A percentile compares a stretch with the other conserved stretches of the same genome.
These are phyloP conservation scores for Syritta pipiens DNA, from an alignment of 2,888 invertebrate genomes.

Conservation along the genomic window DNA sequence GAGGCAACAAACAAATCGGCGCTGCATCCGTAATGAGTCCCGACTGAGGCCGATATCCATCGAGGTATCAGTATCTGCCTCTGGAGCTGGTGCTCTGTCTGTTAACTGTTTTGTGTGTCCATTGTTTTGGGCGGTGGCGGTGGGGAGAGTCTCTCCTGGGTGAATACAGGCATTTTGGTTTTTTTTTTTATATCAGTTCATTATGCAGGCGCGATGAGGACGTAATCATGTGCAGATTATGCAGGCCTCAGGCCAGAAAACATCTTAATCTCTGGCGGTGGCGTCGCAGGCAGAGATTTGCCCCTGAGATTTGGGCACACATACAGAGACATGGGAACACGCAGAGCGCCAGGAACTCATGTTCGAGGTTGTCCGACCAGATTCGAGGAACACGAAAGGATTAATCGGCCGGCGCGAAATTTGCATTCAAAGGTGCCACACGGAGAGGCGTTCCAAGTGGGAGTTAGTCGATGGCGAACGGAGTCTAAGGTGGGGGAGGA, in stretches of 20 bases:
- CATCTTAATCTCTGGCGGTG: slow-evolving; percentile 49
- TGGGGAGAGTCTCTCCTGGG: slow-evolving; percentile 36
- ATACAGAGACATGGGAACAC: not conserved
- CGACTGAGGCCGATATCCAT: slow-evolving; percentile 47
- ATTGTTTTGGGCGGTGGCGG: slow-evolving; percentile 28
- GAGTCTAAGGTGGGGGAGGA: too few relatives aligned
- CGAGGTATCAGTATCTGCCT: slow-evolving; percentile 61
- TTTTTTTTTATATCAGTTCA: slow-evolving; percentile 56
- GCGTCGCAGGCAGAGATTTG: not conserved
- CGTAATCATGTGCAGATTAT: slow-evolving; percentile 69
- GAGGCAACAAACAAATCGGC: slow-evolving; percentile 77
- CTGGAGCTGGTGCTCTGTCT: slow-evolving; percentile 10
- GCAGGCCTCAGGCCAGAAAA: slow-evolving; percentile 59
- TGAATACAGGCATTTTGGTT: slow-evolving; percentile 52
- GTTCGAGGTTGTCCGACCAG: slow-evolving; percentile 52
- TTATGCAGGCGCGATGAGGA: slow-evolving; percentile 64
- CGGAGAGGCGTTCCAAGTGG: too few relatives aligned
- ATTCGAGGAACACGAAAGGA: slow-evolving; percentile 42
- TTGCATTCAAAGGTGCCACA: slow-evolving; percentile 63
- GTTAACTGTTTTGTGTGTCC: slow-evolving; percentile 50
- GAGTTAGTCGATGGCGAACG: too few relatives aligned
- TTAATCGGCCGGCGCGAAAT: slow-evolving; percentile 42
- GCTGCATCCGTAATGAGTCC: slow-evolving; percentile 76
- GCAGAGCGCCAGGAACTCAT: slow-evolving; percentile 31
- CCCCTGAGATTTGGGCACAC: not conserved